A percentile compares a stretch with the other conserved stretches of the same genome.
Conservation (phyloP, 64 coral and sea anemone species). For the Trachythela sp. region DNA sequence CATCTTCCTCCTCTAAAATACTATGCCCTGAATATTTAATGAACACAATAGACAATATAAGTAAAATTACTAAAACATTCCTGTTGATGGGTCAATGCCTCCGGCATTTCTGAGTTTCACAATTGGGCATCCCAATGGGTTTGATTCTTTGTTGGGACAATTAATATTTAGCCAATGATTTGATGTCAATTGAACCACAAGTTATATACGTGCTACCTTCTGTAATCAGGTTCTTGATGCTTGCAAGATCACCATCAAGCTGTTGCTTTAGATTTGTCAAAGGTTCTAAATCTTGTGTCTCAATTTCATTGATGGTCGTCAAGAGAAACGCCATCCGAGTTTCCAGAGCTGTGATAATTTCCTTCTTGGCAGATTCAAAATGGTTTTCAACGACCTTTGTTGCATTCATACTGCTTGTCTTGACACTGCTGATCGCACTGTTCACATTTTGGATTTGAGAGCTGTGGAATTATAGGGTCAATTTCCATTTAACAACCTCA, state of each 20-base stretch:
- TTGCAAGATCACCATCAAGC: constrained; percentile 69
- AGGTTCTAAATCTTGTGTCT: constrained; percentile 80
- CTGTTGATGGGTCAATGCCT: too few relatives aligned
- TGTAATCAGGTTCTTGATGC: constrained; percentile 50
- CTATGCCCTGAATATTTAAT: not conserved
- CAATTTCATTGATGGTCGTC: constrained; percentile 72
- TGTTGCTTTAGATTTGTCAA: constrained; percentile 70
- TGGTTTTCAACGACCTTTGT: constrained; percentile 59
- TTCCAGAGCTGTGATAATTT: constrained; percentile 55
- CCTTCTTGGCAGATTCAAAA: constrained; percentile 57
- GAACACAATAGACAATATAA: too few relatives aligned
- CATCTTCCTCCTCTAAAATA: not conserved
- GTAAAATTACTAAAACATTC: not conserved
- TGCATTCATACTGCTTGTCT: constrained; percentile 57
- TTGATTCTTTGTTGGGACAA: too few relatives aligned
- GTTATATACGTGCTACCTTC: constrained; percentile 74
- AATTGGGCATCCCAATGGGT: too few relatives aligned
- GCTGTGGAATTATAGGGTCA: too few relatives aligned
- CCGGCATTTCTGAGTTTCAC: too few relatives aligned
- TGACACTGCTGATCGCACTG: constrained; percentile 67
- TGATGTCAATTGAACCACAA: too few relatives aligned
- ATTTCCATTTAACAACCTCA: too few relatives aligned
- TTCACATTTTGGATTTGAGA: constrained; percentile 66
- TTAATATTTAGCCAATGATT: too few relatives aligned
- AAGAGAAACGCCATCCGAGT: constrained; percentile 53